Evolutionary conservation across 2,113 vertebrate species (phyloP).

Genomic region (Podarcis raffonei): DNA sequence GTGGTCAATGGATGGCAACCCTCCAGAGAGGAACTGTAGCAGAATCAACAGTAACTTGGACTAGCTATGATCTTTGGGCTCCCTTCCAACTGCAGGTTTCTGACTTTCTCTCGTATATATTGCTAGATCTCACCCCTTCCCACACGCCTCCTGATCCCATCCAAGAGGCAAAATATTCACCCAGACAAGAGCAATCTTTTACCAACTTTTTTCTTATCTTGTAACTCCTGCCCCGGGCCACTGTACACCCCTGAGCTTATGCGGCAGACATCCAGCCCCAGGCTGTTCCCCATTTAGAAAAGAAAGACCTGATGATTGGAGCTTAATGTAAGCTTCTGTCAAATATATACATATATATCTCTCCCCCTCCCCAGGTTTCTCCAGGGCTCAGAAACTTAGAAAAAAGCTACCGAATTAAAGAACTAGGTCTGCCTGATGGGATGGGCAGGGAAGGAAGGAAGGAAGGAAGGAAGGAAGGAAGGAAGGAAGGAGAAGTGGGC

Average conservation of each 20-base stretch:
- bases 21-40: too few relatives aligned
- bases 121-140: neutral
- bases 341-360: neutral
- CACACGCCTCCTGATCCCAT: neutral
- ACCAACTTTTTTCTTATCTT: neutral
- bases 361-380: slow-evolving; percentile 16
- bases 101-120: neutral
- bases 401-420: fast-evolving
- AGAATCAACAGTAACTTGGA: too few relatives aligned
- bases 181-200: neutral
- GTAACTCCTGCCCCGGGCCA: neutral
- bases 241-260: neutral
- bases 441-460: neutral
- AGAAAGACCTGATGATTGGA: neutral
- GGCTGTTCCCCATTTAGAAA: neutral
- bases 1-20: too few relatives aligned
- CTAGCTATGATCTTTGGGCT: neutral
- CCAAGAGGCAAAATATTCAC: neutral
- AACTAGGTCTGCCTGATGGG: neutral
- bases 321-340: neutral
- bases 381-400: neutral
- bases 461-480: neutral
- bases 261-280: neutral
- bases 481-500: neutral
- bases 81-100: neutral